Conservation (phyloP, 2,888 invertebrate genomes). For the Doris montereyensis region DNA sequence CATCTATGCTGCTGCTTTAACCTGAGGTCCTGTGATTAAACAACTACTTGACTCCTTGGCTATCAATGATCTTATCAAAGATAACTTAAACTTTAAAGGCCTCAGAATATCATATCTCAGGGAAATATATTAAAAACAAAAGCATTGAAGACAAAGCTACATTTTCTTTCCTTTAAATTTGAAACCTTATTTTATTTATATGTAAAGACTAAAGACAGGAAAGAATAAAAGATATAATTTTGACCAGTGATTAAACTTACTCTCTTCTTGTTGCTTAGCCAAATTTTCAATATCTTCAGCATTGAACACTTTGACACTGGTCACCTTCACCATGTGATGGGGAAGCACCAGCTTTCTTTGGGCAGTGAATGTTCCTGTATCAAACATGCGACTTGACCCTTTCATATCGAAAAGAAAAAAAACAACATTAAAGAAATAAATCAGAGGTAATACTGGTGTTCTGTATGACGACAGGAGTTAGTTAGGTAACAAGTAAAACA, state of each 20-base stretch:
- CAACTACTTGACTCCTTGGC: too few species aligned
- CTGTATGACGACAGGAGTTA: too few species aligned
- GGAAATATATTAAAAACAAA: neutral
- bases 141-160: neutral
- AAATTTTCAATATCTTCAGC: slow-evolving; percentile 71
- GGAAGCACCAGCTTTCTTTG: slow-evolving; percentile 65
- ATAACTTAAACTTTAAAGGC: too few species aligned
- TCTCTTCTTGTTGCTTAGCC: slow-evolving; percentile 72
- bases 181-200: neutral
- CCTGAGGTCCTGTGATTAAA: too few species aligned
- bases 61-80: too few species aligned
- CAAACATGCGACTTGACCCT: slow-evolving; percentile 47
- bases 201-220: neutral
- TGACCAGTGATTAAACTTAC: slow-evolving; percentile 64
- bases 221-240: neutral
- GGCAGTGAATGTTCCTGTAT: slow-evolving; percentile 71
- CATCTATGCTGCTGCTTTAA: too few species aligned
- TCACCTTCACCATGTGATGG: slow-evolving; percentile 45
- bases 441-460: too few species aligned
- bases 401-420: neutral
- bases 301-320: slow-evolving; percentile 49
- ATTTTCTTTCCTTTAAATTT: neutral
- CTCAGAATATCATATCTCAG: too few species aligned
- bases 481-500: too few species aligned
- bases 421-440: too few species aligned